Evolutionary conservation across 2,888 invertebrate genomes (phyloP).

Genomic region (Meteorus colon): DNA sequence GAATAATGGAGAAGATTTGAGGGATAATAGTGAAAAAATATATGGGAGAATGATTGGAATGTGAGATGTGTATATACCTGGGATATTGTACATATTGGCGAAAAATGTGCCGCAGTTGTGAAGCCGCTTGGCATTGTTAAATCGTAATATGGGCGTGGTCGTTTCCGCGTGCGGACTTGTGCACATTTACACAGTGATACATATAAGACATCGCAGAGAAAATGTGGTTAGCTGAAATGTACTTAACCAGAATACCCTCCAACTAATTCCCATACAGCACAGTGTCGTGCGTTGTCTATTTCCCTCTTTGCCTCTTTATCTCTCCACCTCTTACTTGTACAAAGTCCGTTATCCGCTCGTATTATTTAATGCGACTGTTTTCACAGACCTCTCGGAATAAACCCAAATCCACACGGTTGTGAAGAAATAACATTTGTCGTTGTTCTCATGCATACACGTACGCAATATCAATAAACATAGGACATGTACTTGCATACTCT

Average conservation of each 20-base stretch:
- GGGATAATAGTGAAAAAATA: too few species aligned
- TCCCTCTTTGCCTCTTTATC: neutral
- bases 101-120: neutral
- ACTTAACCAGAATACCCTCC: slow-evolving; percentile 52
- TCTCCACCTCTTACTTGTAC: slow-evolving; percentile 12
- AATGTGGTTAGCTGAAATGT: slow-evolving; percentile 46
- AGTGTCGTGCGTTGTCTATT: neutral
- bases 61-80: too few species aligned
- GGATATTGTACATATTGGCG: too few species aligned
- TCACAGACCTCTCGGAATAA: slow-evolving; percentile 25
- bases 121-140: too few species aligned
- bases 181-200: neutral
- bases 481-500: too few species aligned
- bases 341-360: slow-evolving; percentile 32
- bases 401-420: slow-evolving; percentile 28
- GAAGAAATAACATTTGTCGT: slow-evolving; percentile 29
- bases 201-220: neutral
- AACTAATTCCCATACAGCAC: slow-evolving; percentile 21
- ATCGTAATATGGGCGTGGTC: slow-evolving; percentile 47
- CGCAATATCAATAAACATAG: too few species aligned
- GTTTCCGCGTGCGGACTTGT: slow-evolving; percentile 17
- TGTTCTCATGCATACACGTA: too few species aligned
- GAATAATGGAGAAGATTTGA: too few species aligned
- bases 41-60: too few species aligned
- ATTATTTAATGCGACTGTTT: slow-evolving; percentile 32